These are phyloP conservation scores for Melanocharis versteri DNA, from an alignment of 2,113 vertebrate species.

Conservation along the genomic window DNA sequence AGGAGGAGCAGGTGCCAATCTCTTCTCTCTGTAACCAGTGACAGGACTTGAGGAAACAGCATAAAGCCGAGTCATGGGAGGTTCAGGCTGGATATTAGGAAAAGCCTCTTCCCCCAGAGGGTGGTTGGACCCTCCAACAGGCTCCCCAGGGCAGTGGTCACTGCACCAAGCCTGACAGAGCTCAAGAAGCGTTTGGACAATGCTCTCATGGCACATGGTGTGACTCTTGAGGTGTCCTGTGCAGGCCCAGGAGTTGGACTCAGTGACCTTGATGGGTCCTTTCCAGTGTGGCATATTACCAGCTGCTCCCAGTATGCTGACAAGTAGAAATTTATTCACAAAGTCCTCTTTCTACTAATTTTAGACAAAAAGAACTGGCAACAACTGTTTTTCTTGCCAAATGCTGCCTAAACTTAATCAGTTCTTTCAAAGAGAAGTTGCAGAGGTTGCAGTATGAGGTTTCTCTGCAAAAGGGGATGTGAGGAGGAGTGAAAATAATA, in stretches of 20 bases:
- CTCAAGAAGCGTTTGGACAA: neutral
- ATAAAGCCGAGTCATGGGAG: neutral
- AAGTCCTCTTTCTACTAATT: neutral
- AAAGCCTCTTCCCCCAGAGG: neutral
- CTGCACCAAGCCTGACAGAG: neutral
- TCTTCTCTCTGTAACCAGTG: neutral
- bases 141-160: neutral
- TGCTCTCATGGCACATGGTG: neutral
- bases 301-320: neutral
- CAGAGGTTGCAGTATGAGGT: neutral
- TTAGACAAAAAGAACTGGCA: neutral
- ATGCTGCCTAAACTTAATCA: neutral
- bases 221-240: neutral
- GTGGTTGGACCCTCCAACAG: neutral
- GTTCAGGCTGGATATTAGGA: neutral
- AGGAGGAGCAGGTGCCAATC: too few relatives aligned
- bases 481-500: neutral
- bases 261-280: neutral
- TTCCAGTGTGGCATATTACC: neutral
- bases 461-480: neutral
- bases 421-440: neutral
- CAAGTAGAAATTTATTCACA: neutral
- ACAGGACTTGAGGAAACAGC: fast-evolving
- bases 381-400: neutral
- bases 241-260: neutral